Percentiles rank a stretch among this genome's conserved stretches.
These are phyloP conservation scores for Ectemnius continuus DNA, from an alignment of 2,888 invertebrate genomes.

Conservation along the genomic window DNA sequence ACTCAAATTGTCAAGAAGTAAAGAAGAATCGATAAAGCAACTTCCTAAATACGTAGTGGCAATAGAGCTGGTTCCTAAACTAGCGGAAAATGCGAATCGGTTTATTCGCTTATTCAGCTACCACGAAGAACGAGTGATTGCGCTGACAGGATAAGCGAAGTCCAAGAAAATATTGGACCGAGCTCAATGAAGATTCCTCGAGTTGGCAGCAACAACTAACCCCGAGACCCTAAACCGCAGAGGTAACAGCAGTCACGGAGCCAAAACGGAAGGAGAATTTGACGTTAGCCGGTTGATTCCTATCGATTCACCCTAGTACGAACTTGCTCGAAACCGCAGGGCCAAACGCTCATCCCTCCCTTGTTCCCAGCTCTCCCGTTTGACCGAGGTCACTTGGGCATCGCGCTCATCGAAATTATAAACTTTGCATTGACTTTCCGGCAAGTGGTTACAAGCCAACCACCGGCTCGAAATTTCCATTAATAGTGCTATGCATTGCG, in stretches of 20 bases:
- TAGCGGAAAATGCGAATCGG: too few species aligned
- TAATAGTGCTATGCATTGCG: background rate
- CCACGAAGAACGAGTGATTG: conserved; percentile 29
- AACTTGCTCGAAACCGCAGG: conserved; percentile 47
- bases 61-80: background rate
- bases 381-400: conserved; percentile 32
- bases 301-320: conserved; percentile 43
- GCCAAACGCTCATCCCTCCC: conserved; percentile 27
- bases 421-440: conserved; percentile 28
- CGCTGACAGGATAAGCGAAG: conserved; percentile 9
- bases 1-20: too few species aligned
- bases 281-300: conserved; percentile 51
- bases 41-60: too few species aligned
- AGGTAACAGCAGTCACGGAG: conserved; percentile 26
- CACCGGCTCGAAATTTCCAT: background rate
- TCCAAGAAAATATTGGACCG: conserved; percentile 44
- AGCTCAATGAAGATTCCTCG: conserved; percentile 44
- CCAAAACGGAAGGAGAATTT: conserved; percentile 58
- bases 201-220: conserved; percentile 36
- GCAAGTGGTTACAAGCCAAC: background rate
- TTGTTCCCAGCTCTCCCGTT: conserved; percentile 28
- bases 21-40: too few species aligned
- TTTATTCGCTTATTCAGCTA: background rate
- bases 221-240: conserved; percentile 28
- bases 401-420: conserved; percentile 34